Evolutionary conservation across 2,113 vertebrate genomes (phyloP).

Genomic region (Corynorhinus townsendii): DNA sequence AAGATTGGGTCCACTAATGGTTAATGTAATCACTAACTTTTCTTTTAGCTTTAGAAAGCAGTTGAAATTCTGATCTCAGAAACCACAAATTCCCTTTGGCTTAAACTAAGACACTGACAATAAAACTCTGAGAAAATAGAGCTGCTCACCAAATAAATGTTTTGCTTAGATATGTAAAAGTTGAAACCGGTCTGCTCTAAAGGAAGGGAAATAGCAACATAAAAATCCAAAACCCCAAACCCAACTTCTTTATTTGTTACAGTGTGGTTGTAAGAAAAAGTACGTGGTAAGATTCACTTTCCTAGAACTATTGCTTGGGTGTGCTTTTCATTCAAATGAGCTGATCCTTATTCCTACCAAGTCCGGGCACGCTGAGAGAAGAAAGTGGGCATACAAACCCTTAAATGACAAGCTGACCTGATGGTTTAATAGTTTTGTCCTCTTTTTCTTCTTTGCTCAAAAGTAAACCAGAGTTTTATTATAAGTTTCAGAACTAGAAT

Average conservation of each 20-base stretch:
- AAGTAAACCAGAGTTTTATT: conserved; percentile 24
- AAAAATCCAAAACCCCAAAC: conserved; percentile 25
- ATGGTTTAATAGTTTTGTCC: background rate
- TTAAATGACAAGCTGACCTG: background rate
- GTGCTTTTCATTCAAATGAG: background rate
- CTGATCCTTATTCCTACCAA: background rate
- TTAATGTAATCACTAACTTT: background rate
- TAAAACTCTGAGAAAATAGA: conserved; percentile 38
- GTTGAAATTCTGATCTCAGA: conserved; percentile 39
- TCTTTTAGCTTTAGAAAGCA: conserved; percentile 44
- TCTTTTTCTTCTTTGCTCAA: background rate
- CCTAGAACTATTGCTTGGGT: background rate
- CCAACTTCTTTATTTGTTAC: background rate
- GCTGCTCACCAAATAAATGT: background rate
- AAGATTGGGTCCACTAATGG: background rate
- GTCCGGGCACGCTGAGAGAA: background rate
- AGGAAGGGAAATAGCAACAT: conserved; percentile 22
- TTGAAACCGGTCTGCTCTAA: conserved; percentile 5
- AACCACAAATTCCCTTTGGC: conserved; percentile 44
- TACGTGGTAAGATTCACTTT: background rate
- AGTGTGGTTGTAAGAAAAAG: background rate
- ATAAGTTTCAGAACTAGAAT: background rate
- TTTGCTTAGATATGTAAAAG: conserved; percentile 37
- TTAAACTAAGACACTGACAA: conserved; percentile 19
- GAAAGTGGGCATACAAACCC: background rate